A percentile compares a stretch with the other conserved stretches of the same genome.
phyloP scores from a whole-genome alignment of 2,888 invertebrate genomes.

The Allophyes oxyacanthae region DNA sequence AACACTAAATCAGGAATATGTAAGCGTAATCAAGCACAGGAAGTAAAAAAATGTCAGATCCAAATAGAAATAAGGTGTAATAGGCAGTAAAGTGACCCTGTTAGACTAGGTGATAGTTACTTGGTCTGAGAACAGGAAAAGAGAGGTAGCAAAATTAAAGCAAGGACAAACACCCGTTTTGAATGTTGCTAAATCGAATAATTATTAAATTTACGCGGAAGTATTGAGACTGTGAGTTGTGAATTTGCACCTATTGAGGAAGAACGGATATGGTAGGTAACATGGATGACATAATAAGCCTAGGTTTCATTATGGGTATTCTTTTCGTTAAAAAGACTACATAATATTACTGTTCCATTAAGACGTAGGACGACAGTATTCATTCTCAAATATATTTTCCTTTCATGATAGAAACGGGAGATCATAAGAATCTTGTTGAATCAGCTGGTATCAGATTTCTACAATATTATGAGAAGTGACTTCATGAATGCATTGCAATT shows the following conservation, averaged over 20 bases:
- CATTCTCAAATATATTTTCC: too few relatives aligned
- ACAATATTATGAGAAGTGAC: conserved; percentile 10
- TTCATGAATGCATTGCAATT: conserved; percentile 31
- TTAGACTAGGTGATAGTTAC: conserved; percentile 32
- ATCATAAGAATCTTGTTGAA: too few relatives aligned
- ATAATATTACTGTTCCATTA: too few relatives aligned
- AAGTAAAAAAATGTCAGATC: conserved; percentile 31
- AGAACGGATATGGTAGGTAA: not conserved
- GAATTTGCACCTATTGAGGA: not conserved
- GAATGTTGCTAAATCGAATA: conserved; percentile 27
- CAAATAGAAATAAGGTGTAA: conserved; percentile 24
- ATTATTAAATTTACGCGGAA: conserved; percentile 11
- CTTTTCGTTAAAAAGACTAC: too few relatives aligned
- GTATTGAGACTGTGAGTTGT: conserved; percentile 5
- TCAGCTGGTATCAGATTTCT: conserved; percentile 6
- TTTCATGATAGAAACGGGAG: too few relatives aligned
- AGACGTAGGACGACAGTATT: too few relatives aligned
- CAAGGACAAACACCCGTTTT: conserved; percentile 49
- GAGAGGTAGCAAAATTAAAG: conserved; percentile 37
- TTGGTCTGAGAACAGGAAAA: conserved; percentile 48
- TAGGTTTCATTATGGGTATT: too few relatives aligned
- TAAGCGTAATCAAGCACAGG: conserved; percentile 18
- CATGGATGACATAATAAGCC: too few relatives aligned
- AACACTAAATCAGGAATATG: conserved; percentile 5
- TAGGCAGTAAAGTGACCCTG: conserved; percentile 31